These are phyloP conservation scores for Agrochola lota DNA, from an alignment of 2,888 invertebrate genomes.

Conservation along the genomic window DNA sequence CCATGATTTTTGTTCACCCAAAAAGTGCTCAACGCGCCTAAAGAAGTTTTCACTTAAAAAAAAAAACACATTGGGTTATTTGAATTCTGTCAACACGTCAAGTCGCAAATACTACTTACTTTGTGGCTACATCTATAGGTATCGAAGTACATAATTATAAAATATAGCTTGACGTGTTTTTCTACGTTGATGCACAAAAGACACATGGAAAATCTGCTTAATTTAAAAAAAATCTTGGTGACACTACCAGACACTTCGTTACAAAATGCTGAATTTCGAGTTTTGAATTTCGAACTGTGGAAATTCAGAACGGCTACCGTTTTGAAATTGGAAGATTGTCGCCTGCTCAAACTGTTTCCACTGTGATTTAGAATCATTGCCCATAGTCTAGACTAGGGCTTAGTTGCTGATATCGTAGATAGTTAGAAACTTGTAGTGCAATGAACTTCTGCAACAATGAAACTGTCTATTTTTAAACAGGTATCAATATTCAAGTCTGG, in stretches of 20 bases:
- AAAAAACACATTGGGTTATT: too few relatives aligned
- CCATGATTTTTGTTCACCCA: too few relatives aligned
- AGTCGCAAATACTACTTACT: too few relatives aligned
- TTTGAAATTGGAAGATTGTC: constrained; percentile 42
- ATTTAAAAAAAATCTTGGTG: constrained; percentile 1
- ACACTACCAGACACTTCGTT: constrained; percentile 1
- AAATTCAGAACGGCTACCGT: constrained; percentile 27
- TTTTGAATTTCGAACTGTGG: constrained; percentile 36
- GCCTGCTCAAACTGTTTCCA: constrained; percentile 21
- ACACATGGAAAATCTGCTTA: too few relatives aligned
- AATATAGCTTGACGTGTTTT: too few relatives aligned
- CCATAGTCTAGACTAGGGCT: constrained; percentile 44
- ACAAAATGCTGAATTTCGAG: constrained; percentile 32
- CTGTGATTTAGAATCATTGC: constrained; percentile 38
- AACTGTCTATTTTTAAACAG: not conserved
- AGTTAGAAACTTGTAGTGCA: constrained; percentile 9
- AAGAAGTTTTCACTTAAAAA: too few relatives aligned
- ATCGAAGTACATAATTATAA: too few relatives aligned
- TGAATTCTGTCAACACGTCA: too few relatives aligned
- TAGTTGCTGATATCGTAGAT: constrained; percentile 18
- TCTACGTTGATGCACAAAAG: too few relatives aligned
- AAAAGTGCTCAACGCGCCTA: too few relatives aligned
- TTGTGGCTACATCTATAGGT: too few relatives aligned
- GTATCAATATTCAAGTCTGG: constrained; percentile 4
- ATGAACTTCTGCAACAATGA: constrained; percentile 20